Evolutionary conservation across 2,113 vertebrate species (phyloP), one percentile per base, ranked within the genome.

Genomic region (Madoqua kirkii): DNA sequence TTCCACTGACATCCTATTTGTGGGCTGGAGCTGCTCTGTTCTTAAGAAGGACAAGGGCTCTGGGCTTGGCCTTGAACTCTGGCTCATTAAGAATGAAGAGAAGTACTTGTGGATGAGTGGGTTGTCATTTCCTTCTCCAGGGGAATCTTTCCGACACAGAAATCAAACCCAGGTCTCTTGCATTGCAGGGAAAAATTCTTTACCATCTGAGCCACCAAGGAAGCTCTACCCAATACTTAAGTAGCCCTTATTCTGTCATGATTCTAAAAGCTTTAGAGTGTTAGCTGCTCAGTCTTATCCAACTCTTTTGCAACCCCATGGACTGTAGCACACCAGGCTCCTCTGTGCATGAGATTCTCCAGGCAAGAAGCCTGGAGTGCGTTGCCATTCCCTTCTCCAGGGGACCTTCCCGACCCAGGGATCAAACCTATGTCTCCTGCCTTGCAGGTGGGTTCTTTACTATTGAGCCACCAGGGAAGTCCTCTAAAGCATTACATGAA

Each of bases 41-140:
- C 43, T 43, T 29, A 59, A 33, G n/a, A 13, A 81, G 74, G 25
- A 82, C n/a, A 52, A 43, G 33, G 25, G 64, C 17, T 59, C n/a
- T n/a, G 17, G 10, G 11, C 36, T 64, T 52, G 33, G 48, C 71
- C 21, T 33, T 59, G 55, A 52, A 54, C 3, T 3, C 21, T 10
- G 52, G 33, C 33, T 48, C 6, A 0, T 2, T 25, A 67, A 78
- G 15, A 17, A 79, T 15, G n/a, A 7, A 17, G 33, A 0, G 6
- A 21, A 5, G 16, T 7, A 36, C n/a, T 71, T 71, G n/a, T 71
- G 67, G n/a, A 40, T 76, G 23, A 43, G 36, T 27, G 40, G 23
- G 71, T 40, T 25, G 71, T 43, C 36, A 76, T 76, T 76, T 43
- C 71, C 23, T 76, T 76, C 71, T 76, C 36, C 71, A 27, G 23